Evolutionary conservation across 2,113 vertebrate genomes (phyloP).

Genomic region (Cromileptes altivelis): DNA sequence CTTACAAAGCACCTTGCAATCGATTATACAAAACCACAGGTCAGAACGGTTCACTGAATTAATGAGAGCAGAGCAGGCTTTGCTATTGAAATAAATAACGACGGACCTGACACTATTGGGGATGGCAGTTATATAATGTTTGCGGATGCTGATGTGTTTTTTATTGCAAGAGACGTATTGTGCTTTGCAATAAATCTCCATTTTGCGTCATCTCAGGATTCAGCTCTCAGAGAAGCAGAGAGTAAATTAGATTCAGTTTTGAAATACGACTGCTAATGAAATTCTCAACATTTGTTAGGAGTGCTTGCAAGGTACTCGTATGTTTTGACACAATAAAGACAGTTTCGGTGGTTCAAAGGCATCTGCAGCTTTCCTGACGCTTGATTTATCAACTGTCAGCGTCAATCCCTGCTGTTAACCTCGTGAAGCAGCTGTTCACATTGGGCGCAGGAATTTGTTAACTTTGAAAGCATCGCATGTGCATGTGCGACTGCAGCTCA

Average conservation of each 20-base stretch:
- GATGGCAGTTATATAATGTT: background rate
- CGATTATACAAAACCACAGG: slow-evolving; percentile 45
- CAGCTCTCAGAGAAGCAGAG: background rate
- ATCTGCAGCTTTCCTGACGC: slow-evolving; percentile 31
- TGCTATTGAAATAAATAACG: slow-evolving; percentile 37
- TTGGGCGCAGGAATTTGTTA: slow-evolving; percentile 15
- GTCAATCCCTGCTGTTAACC: slow-evolving; percentile 28
- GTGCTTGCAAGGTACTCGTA: background rate
- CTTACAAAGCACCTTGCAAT: slow-evolving; percentile 18
- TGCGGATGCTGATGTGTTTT: background rate
- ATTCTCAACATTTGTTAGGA: background rate
- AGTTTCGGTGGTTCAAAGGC: slow-evolving; percentile 7
- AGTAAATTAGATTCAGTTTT: background rate
- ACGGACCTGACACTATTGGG: background rate
- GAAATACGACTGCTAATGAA: background rate
- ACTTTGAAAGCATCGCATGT: background rate
- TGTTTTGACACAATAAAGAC: background rate
- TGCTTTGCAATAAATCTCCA: background rate
- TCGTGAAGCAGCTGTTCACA: slow-evolving; percentile 42
- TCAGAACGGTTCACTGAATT: slow-evolving; percentile 33
- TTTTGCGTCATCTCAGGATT: background rate
- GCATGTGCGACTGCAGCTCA: background rate
- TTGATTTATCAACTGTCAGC: slow-evolving; percentile 40
- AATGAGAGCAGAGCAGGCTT: slow-evolving; percentile 34
- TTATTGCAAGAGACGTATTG: background rate